Base-by-base conservation (phyloP, 2,113 vertebrate genomes). In the Coryphaenoides rupestris region DNA sequence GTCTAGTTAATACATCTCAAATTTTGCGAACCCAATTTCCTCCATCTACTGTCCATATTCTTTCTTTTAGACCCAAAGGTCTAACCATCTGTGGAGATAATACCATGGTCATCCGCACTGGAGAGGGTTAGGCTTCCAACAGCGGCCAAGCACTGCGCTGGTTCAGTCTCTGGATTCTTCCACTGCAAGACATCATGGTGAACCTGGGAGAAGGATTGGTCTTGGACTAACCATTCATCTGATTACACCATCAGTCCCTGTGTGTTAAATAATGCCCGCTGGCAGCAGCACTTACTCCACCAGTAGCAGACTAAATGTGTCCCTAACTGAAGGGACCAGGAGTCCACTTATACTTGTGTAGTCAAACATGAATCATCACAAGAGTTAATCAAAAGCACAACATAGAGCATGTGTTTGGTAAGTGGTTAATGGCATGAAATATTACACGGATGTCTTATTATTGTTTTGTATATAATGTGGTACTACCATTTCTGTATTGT, bases 301-400 rank as follows among this genome's bases (percentile, higher is more conserved):
- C 78, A 78, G 68, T 70, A 91, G 90, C 66, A 69, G 53, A 49
- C 60, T 89, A 14, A 82, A 63, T 3, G 13, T 78, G 19, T 58
- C 71, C 19, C 61, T 55, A 68, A 70, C 66, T 3, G 22, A 65
- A 15, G 2, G 23, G 58, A 63, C 23, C 62, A 62, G 3, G 13
- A 66, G 2, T 80, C 73, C 1, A 54, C 9, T 0, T 89, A 82
- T 60, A 76, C 84, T 10, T 91, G 89, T 73, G 63, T 75, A 60
- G 88, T 87, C 56, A 75, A 0, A 64, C 88, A 91, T 1, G 81
- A 89, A 56, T 88, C 89, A 3, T 85, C 76, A 6, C 3, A 74
- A 62, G 56, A 0, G 0, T 80, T 69, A 22, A 47, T 81, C 62
- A 9, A 15, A 24, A 55, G 23, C 21, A n/a, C n/a, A 71, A 55